Conservation (phyloP, 2,797 vertebrate species). For the Ispidina lecontei region DNA sequence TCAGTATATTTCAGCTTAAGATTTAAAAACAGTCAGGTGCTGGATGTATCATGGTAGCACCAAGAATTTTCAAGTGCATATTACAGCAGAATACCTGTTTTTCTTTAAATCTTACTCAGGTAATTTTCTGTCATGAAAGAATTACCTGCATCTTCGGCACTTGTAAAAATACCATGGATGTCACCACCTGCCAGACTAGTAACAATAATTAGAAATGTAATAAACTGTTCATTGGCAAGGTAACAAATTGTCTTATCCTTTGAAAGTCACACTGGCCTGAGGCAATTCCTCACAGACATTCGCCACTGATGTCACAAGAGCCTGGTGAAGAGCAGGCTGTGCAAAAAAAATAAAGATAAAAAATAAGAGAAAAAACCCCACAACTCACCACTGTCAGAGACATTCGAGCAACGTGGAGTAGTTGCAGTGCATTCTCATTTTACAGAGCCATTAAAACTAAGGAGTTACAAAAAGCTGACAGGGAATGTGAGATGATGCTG, state of each 20-base stretch:
- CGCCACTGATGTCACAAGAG: conserved; percentile 34
- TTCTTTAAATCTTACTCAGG: neutral
- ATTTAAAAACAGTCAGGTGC: neutral
- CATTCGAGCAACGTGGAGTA: neutral
- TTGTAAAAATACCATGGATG: conserved; percentile 46
- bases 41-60: neutral
- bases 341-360: neutral
- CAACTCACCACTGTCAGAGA: neutral
- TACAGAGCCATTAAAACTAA: neutral
- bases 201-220: conserved; percentile 77
- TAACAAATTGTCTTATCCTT: conserved; percentile 72
- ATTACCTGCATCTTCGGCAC: conserved; percentile 40
- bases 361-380: neutral
- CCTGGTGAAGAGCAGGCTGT: neutral
- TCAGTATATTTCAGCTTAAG: neutral
- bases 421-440: neutral
- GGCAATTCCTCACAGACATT: conserved; percentile 65
- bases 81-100: neutral
- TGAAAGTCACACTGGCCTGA: conserved; percentile 68
- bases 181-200: conserved; percentile 74
- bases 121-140: conserved; percentile 35
- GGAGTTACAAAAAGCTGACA: neutral
- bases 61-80: neutral
- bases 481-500: neutral
- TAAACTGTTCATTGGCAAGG: conserved; percentile 73